Base-by-base conservation (phyloP, 2,113 vertebrate species). In the Sisor rabdophorus region DNA sequence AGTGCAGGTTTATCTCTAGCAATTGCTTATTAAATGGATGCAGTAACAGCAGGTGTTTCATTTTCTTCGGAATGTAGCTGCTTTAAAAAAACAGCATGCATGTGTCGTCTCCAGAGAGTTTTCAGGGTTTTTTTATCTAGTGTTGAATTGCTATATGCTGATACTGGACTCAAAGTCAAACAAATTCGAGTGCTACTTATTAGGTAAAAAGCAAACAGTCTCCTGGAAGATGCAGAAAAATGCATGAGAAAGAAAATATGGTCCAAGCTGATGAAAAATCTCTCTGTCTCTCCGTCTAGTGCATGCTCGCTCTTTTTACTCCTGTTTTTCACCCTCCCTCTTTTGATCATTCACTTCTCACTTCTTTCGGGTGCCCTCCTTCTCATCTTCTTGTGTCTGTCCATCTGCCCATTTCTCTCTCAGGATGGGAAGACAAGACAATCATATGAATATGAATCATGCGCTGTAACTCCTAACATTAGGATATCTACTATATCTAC, bases 401-500 rank as follows among this genome's bases (percentile, higher is more conserved):
- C 64, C 80, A 70, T 73, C 71, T 79, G 40, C 82, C 75, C 63
- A 69, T 75, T 50, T 65, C 55, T 50, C 63, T 75, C 71, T 71
- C 50, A 75, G 70, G 73, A 78, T 54, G 24, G 79, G 64, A 83
- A 89, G 86, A 91, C 85, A 89, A 86, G 87, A 79, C 76, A 83
- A 71, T 73, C 78, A 81, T 85, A 86, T 88, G 89, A 86, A 67
- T 75, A 65, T 85, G 82, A 67, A 71, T 85, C 83, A 85, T 85
- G 86, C 83, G 83, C 73, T 85, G 82, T 81, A 77, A 84, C 84
- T 85, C 84, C 84, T 86, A 80, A 71, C 71, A n/a, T 60, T 77
- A 68, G 82, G 84, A 73, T n/a, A n/a, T n/a, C 74, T 87, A 85
- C 83, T 85, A 88, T 87, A 89, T 90, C 86, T 83, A 82, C 83